Base-by-base conservation (phyloP, 2,797 vertebrate genomes). In the Trichosurus vulpecula region DNA sequence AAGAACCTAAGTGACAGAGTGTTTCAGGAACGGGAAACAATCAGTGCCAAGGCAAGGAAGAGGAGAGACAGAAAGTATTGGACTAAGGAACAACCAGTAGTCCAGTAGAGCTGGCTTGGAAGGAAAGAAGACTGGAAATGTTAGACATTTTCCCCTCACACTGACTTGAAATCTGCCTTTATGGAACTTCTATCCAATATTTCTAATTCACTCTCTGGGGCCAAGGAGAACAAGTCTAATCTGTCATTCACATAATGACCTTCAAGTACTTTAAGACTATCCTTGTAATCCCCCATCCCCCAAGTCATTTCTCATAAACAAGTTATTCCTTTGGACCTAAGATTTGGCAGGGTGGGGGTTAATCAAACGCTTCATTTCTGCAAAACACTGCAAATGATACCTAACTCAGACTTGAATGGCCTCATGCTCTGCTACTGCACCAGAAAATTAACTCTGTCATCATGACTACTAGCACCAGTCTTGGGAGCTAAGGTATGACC, bases 391-490 rank as follows among this genome's bases (percentile, higher is more conserved):
- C 61, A 81, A 25, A 81, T 54, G 90, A 52, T 54, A 54, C 27
- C 90, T 93, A 91, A 56, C 35, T 90, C 96, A 57, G 55, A 55
- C 93, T 89, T 56, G 35, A 29, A 52, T 90, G 92, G 92, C 52
- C 87, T 97, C 92, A 52, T 47, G 0, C 31, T 93, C 90, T 91
- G 58, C 58, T 3, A 0, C 29, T 16, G 89, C 93, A 94, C 41
- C 92, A 91, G 74, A 95, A 97, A 97, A 97, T 96, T 66, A 97
- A 95, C 92, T 96, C 94, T 56, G 97, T 95, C 94, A 94, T 97
- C 95, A 95, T 35, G 30, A 95, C 0, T 0, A 94, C 66, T 58
- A 66, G 52, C 58, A 52, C 93, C 90, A 92, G 97, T 56, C 41
- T 0, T 52, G 52, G 94, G 92, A 66, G 54, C 91, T 66, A 90